A percentile compares a stretch with the other conserved stretches of the same genome.
Conservation (phyloP, 2,797 vertebrate genomes). For the Acipenser ruthenus region DNA sequence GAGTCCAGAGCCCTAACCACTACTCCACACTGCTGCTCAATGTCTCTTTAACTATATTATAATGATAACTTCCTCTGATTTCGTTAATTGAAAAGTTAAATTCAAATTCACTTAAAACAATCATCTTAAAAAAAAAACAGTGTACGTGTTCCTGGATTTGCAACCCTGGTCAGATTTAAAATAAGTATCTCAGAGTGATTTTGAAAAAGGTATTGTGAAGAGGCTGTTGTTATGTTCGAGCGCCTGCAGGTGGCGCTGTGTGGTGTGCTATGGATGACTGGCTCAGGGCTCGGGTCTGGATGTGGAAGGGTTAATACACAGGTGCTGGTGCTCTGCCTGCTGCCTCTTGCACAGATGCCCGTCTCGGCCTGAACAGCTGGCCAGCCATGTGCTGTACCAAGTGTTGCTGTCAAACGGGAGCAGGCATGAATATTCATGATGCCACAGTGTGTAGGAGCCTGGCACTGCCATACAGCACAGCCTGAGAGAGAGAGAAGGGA, state of each 20-base stretch:
- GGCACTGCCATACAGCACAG: slow-evolving; percentile 44
- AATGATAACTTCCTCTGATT: no score
- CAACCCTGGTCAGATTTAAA: no score
- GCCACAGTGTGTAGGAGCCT: slow-evolving; percentile 55
- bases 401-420: slow-evolving; percentile 61
- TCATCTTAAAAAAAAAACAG: no score
- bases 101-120: no score
- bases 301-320: slow-evolving; percentile 4
- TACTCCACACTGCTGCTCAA: no score
- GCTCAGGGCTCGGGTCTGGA: neutral
- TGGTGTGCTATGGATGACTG: no score
- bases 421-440: slow-evolving; percentile 69
- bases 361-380: slow-evolving; percentile 69
- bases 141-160: no score
- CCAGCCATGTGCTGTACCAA: slow-evolving; percentile 71
- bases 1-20: no score
- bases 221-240: neutral
- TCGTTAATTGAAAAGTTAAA: no score
- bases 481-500: slow-evolving; percentile 26
- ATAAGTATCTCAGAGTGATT: no score
- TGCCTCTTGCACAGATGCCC: slow-evolving; percentile 65
- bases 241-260: no score
- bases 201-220: neutral
- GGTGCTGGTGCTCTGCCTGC: slow-evolving; percentile 24
- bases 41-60: no score